phyloP scores from a whole-genome alignment of 2,797 vertebrate genomes.

The Naso thynnoides region DNA sequence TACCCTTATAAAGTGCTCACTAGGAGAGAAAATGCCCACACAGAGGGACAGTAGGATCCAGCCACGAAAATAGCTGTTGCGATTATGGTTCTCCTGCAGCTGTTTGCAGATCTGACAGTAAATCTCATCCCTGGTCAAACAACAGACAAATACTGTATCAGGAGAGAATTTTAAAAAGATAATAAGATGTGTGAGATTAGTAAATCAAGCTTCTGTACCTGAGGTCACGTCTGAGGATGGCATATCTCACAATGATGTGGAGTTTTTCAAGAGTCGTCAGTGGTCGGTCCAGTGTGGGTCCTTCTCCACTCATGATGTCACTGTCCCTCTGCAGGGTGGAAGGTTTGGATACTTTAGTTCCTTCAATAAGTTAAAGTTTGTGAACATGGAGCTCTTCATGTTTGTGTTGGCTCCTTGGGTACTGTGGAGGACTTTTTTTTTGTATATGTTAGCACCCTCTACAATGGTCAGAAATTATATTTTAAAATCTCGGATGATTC shows the following conservation, averaged over 20 bases:
- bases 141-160: constrained; percentile 1
- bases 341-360: constrained; percentile 13
- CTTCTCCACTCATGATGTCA: constrained; percentile 82
- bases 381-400: constrained; percentile 79
- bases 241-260: constrained; percentile 92
- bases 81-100: constrained; percentile 90
- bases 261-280: constrained; percentile 95
- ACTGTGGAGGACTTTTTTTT: constrained; percentile 54
- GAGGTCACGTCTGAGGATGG: constrained; percentile 89
- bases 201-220: constrained; percentile 80
- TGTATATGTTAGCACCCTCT: constrained; percentile 79
- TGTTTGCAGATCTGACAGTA: constrained; percentile 99
- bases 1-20: constrained; percentile 89
- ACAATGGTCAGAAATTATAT: constrained; percentile 1
- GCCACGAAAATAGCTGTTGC: constrained; percentile 89
- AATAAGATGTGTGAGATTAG: not conserved
- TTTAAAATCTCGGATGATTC: not conserved
- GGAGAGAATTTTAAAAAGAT: not conserved
- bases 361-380: constrained; percentile 41
- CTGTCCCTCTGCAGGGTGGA: constrained; percentile 80
- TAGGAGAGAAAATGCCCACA: constrained; percentile 95
- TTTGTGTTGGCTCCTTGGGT: constrained; percentile 55
- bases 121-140: constrained; percentile 92
- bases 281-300: constrained; percentile 86
- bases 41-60: constrained; percentile 97